A percentile compares a stretch with the other conserved stretches of the same genome.
phyloP scores from a whole-genome alignment of 2,113 vertebrate genomes.

The Lophochroa leadbeateri region DNA sequence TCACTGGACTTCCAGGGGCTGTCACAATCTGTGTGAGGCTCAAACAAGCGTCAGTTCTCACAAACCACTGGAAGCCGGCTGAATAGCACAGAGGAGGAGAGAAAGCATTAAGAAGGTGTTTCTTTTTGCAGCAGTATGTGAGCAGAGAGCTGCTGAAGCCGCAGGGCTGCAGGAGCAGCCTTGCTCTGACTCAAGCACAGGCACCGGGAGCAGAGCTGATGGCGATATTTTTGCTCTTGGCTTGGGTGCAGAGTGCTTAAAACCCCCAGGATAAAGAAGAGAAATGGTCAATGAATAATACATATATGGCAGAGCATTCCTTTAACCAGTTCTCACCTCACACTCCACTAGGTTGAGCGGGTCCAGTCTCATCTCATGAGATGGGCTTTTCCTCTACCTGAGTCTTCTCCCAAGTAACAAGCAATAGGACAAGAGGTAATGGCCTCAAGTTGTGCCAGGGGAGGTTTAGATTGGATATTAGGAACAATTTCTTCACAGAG shows the following conservation, averaged over 20 bases:
- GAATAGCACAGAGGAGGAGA: neutral
- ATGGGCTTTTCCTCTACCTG: neutral
- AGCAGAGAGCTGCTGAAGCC: conserved; percentile 48
- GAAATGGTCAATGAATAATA: conserved; percentile 30
- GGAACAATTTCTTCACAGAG: neutral
- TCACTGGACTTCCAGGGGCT: neutral
- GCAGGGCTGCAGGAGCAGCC: neutral
- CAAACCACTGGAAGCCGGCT: neutral
- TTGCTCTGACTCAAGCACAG: conserved; percentile 29
- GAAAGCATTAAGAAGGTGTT: neutral
- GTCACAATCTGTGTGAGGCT: neutral
- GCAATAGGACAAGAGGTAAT: accelerated
- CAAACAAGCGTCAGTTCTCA: neutral
- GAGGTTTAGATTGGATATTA: neutral
- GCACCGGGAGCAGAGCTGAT: neutral
- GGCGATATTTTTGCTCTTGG: neutral
- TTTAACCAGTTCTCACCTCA: neutral
- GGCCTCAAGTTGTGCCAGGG: neutral
- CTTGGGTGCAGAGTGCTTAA: neutral
- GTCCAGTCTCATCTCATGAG: neutral
- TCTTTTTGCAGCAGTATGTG: conserved; percentile 11
- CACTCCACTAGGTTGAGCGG: neutral
- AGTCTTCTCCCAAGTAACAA: neutral
- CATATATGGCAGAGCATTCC: conserved; percentile 43
- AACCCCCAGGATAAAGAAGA: neutral